Evolutionary conservation across 2,113 vertebrate genomes (phyloP).

Genomic region (Pomatorhinus ruficollis): DNA sequence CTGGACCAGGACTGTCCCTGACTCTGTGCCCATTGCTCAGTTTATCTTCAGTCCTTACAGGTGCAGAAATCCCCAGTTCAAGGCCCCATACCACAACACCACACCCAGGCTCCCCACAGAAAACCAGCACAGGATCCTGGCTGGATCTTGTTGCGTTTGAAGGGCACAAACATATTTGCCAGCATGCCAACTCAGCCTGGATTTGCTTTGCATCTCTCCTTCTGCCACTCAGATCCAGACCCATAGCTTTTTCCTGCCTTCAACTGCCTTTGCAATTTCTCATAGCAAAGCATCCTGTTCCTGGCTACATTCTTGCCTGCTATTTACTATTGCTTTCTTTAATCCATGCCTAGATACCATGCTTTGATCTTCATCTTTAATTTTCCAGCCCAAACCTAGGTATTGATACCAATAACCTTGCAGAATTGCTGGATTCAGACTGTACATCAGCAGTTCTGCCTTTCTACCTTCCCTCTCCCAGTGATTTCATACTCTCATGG

Average conservation of each 20-base stretch:
- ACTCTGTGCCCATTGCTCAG: neutral
- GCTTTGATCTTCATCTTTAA: conserved; percentile 23
- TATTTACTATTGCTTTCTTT: conserved; percentile 7
- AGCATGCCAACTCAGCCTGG: neutral
- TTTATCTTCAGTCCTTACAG: neutral
- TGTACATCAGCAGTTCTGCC: neutral
- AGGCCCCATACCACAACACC: neutral
- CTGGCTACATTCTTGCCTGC: neutral
- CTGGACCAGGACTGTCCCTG: neutral
- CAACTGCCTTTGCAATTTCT: neutral
- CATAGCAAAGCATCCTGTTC: neutral
- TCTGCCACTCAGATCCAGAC: neutral
- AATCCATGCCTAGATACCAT: neutral
- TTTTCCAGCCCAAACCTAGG: conserved; percentile 17
- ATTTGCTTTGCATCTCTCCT: neutral
- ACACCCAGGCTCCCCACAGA: neutral
- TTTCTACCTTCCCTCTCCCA: neutral
- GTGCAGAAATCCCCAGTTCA: neutral
- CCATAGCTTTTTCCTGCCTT: neutral
- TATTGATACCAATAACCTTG: neutral
- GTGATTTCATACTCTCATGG: neutral
- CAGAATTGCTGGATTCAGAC: neutral
- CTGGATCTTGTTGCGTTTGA: neutral
- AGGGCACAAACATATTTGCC: neutral
- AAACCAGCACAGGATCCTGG: neutral